phyloP scores from a whole-genome alignment of 2,888 invertebrate genomes.

The Copidosoma aretas region DNA sequence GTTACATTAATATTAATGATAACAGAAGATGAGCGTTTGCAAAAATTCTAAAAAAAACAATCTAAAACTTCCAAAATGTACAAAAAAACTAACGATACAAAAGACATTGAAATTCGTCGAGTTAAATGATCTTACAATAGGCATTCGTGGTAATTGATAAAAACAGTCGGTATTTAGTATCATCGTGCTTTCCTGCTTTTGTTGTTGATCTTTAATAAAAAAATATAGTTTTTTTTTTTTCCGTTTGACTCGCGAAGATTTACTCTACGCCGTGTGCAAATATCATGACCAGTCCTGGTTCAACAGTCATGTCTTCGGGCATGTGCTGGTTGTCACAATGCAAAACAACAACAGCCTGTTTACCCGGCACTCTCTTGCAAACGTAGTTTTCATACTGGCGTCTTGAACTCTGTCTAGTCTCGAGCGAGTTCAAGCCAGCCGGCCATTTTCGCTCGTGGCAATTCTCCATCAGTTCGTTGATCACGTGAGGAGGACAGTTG shows the following conservation, averaged over 20 bases:
- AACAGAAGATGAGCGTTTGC: conserved; percentile 15
- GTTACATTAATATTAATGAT: conserved; percentile 32
- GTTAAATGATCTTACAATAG: conserved; percentile 13
- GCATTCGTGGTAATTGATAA: conserved; percentile 23
- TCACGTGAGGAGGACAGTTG: conserved; percentile 91
- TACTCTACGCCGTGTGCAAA: conserved; percentile 96
- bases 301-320: conserved; percentile 94
- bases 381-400: conserved; percentile 93
- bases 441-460: conserved; percentile 97
- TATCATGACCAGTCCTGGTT: conserved; percentile 97
- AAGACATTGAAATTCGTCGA: background rate
- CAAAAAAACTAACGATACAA: conserved; percentile 14
- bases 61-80: conserved; percentile 23
- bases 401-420: conserved; percentile 92
- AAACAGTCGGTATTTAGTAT: conserved; percentile 20
- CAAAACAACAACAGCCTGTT: conserved; percentile 93
- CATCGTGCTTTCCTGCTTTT: conserved; percentile 15
- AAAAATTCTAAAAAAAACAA: conserved; percentile 36
- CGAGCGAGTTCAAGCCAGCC: conserved; percentile 87
- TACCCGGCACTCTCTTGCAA: conserved; percentile 92
- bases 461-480: conserved; percentile 95
- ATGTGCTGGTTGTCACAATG: conserved; percentile 95
- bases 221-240: conserved; percentile 43
- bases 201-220: conserved; percentile 39
- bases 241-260: conserved; percentile 29